Conservation (phyloP, 2,888 invertebrate genomes). For the Cryptophagus acutangulus region DNA sequence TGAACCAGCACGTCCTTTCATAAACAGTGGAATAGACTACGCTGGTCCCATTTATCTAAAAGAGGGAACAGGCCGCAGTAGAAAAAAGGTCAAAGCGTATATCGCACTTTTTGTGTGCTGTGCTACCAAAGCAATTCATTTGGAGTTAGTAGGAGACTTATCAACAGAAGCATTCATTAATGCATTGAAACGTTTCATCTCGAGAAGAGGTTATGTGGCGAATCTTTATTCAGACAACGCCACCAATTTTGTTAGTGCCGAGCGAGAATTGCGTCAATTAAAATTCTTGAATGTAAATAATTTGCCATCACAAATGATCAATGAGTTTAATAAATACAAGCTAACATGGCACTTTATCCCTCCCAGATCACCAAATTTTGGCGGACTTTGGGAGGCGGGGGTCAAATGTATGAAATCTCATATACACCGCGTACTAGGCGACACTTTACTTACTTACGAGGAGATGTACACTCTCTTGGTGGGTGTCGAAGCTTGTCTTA, state of each 20-base stretch:
- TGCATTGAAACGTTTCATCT: conserved; percentile 25
- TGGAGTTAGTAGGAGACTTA: conserved; percentile 26
- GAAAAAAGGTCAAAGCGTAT: conserved; percentile 14
- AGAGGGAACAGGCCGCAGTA: conserved; percentile 10
- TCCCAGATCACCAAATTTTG: conserved; percentile 29
- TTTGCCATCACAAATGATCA: neutral
- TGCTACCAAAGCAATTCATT: conserved; percentile 27
- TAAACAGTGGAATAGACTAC: conserved; percentile 17
- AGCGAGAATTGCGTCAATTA: conserved; percentile 9
- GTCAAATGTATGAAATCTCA: conserved; percentile 31
- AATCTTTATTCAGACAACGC: conserved; percentile 27
- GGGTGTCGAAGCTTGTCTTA: conserved; percentile 32
- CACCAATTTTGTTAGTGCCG: conserved; percentile 22
- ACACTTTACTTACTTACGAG: conserved; percentile 25
- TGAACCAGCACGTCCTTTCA: conserved; percentile 14
- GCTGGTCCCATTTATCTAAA: conserved; percentile 17
- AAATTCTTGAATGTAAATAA: neutral
- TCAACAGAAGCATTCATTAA: conserved; percentile 25
- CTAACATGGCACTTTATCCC: conserved; percentile 23
- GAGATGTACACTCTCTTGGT: conserved; percentile 28
- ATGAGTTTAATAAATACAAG: neutral
- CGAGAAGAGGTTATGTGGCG: conserved; percentile 23
- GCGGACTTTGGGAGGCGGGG: conserved; percentile 11
- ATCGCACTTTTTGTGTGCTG: conserved; percentile 18
- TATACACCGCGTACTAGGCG: conserved; percentile 24